Evolutionary conservation across 2,113 vertebrate species (phyloP), one percentile per base, ranked within the genome.

Genomic region (Saccopteryx bilineata): DNA sequence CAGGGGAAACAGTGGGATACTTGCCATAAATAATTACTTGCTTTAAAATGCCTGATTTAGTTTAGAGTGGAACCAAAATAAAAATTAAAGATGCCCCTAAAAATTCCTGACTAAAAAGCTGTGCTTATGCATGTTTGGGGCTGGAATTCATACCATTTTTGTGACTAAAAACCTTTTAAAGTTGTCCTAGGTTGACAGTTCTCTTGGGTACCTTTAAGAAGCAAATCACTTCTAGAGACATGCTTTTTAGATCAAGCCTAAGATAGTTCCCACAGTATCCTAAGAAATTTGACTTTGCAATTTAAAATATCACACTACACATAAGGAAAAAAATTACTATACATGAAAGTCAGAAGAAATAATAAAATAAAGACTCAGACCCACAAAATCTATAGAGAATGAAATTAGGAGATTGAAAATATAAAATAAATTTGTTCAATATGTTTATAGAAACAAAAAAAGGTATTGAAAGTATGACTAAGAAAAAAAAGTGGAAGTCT

Each of bases 61-160:
- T 72, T 96, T 26, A 81, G 21, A 86, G 17, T 81, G 60, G 39
- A 75, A 50, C 12, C 26, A 63, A 89, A 63, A 81, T n/a, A 84
- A 66, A 92, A 9, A 84, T 19, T n/a, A 91, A 74, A 72, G 5
- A 75, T 93, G 46, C 18, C 48, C 58, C 74, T 68, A 9, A 68
- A 58, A 74, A 76, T 69, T 79, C 26, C 58, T 33, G 46, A 75
- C 15, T 24, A 60, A 84, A 94, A 94, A 75, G 7, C 66, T 31
- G 7, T 4, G 24, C 24, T 85, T 24, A 17, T 75, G 39, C 9
- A 75, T 33, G 9, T 48, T 90, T 80, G 60, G 71, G 39, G 39
- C 72, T 84, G 39, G 50, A 89, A 85, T 80, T 92, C 65, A 74
- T 33, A 79, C 15, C 24, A 46, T 24, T 3, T 74, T 72, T 68